Evolutionary conservation across 2,888 invertebrate species (phyloP).

Genomic region (Protonemura montana): DNA sequence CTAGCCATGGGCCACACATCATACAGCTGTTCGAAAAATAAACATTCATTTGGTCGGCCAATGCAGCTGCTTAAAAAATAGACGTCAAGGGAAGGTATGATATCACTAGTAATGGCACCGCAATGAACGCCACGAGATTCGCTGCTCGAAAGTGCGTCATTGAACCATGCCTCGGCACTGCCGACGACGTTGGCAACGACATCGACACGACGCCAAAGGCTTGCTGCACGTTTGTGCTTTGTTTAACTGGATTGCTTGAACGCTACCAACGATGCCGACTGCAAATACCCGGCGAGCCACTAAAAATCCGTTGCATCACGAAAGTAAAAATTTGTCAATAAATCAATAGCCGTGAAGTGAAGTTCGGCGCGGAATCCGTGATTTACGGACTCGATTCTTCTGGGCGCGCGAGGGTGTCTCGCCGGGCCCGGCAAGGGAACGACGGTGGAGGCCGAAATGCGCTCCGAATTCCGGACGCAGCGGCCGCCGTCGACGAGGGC

Average conservation of each 20-base stretch:
- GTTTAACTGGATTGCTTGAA: too few species aligned
- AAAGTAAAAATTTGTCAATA: background rate
- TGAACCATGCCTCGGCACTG: background rate
- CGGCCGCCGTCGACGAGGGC: background rate
- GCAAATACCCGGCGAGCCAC: too few species aligned
- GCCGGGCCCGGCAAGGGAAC: background rate
- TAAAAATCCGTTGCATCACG: background rate
- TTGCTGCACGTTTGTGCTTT: too few species aligned
- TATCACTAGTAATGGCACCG: too few species aligned
- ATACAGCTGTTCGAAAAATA: background rate
- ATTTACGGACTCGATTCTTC: background rate
- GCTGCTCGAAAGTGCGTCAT: background rate
- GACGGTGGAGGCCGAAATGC: background rate
- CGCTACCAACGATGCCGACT: too few species aligned
- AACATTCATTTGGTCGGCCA: background rate
- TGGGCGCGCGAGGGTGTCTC: background rate
- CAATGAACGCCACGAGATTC: background rate
- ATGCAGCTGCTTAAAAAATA: background rate
- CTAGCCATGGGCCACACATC: background rate
- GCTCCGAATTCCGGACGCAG: background rate
- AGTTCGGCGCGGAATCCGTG: background rate
- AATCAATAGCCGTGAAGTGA: background rate
- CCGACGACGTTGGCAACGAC: background rate
- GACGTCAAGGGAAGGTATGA: background rate
- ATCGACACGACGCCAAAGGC: too few species aligned